Conservation (phyloP, 2,888 invertebrate species). For the Parascotia fuliginaria region DNA sequence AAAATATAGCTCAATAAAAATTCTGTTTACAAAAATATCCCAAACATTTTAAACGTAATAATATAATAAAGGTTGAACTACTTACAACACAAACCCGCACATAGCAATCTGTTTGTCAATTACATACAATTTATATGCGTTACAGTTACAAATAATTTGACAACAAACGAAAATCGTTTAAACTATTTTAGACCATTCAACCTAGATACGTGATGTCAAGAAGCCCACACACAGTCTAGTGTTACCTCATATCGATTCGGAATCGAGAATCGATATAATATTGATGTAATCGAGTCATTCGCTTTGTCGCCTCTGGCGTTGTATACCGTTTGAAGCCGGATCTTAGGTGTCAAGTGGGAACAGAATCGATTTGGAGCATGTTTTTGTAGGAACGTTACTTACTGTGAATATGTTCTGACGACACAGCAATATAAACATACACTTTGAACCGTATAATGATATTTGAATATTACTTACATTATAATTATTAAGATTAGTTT, state of each 20-base stretch:
- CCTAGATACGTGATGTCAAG: constrained; percentile 35
- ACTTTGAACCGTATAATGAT: too few relatives aligned
- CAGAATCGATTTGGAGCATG: background rate
- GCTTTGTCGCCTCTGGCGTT: constrained; percentile 20
- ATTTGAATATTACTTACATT: too few relatives aligned
- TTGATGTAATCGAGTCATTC: constrained; percentile 14
- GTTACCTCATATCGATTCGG: constrained; percentile 28
- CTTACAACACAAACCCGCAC: background rate
- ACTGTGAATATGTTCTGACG: too few relatives aligned
- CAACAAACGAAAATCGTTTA: constrained; percentile 25
- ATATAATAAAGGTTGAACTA: background rate
- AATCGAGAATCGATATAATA: constrained; percentile 16
- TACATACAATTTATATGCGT: constrained; percentile 29
- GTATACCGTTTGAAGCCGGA: constrained; percentile 2
- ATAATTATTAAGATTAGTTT: too few relatives aligned
- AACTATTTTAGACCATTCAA: constrained; percentile 37
- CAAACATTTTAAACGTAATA: background rate
- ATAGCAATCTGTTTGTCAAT: constrained; percentile 22
- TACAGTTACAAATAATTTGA: constrained; percentile 42
- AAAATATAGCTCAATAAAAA: background rate
- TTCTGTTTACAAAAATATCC: background rate
- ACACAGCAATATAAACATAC: background rate
- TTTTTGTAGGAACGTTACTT: background rate
- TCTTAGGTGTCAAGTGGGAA: background rate
- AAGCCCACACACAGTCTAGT: constrained; percentile 36